Base-by-base conservation (phyloP, 2,113 vertebrate genomes). In the Etheostoma cragini region DNA sequence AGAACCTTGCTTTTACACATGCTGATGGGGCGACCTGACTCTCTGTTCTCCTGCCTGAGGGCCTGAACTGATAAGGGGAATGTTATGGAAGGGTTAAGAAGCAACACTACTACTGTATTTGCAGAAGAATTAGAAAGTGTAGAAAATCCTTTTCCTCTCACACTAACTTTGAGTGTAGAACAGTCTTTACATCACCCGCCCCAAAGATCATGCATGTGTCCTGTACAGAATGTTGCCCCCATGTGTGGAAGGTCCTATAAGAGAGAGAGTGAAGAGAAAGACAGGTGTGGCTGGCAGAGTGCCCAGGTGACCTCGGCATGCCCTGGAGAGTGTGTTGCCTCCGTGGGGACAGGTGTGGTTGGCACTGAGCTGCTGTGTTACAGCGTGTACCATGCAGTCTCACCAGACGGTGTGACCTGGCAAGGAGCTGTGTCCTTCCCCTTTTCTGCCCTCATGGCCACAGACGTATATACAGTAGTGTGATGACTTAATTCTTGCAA, bases 401-500 rank as follows among this genome's bases (percentile, higher is more conserved):
- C 84, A 86, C 91, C 91, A 93, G 90, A 88, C 89, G 90, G 92
- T 58, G 65, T 64, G 81, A 53, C 88, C 91, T 93, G 91, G 92
- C 91, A 93, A 74, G 57, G 76, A 83, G 88, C 86, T 77, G 69
- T 33, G 92, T 93, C 94, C 92, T 94, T 93, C 88, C 81, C 83
- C 89, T 90, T 68, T 73, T 87, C 83, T 87, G 83, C 88, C 88
- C 85, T 86, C 80, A 33, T 67, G 52, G 74, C 69, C 82, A 77
- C 69, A 80, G 65, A 72, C 79, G 72, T 81, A 81, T 72, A 47
- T 50, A 11, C 10, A 42, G 38, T 42, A 72, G 49, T 79, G 42
- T 85, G 84, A 91, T 83, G 90, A 83, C 87, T 91, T 82, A 33
- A 87, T 90, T 88, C 66, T 15, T 69, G 35, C 63, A 72, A 47